A percentile compares a stretch with the other conserved stretches of the same genome.
These are phyloP conservation scores for Atractosteus spatula DNA, from an alignment of 2,113 vertebrate genomes.

Conservation along the genomic window DNA sequence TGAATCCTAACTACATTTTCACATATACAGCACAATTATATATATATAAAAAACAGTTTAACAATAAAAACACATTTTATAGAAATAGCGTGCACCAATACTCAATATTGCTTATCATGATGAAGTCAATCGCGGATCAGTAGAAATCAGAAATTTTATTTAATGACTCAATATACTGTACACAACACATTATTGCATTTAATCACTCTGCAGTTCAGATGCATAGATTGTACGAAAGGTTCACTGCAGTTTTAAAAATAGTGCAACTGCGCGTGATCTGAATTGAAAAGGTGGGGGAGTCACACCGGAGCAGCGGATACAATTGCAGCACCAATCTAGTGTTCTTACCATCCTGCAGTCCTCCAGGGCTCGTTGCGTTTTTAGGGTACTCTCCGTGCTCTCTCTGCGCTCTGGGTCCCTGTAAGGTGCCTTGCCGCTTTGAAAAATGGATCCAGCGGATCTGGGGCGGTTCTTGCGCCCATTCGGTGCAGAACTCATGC, in stretches of 20 bases:
- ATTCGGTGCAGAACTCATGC: slow-evolving; percentile 96
- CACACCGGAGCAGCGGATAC: slow-evolving; percentile 34
- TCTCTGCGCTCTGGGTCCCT: slow-evolving; percentile 80
- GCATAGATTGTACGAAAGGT: slow-evolving; percentile 32
- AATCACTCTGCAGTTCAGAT: slow-evolving; percentile 24
- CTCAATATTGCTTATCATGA: background rate
- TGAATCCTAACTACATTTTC: slow-evolving; percentile 18
- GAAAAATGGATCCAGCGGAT: slow-evolving; percentile 84
- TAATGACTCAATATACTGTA: no score
- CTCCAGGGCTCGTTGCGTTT: slow-evolving; percentile 80
- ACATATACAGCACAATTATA: slow-evolving; percentile 17
- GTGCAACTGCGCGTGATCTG: slow-evolving; percentile 64
- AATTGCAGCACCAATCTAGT: slow-evolving; percentile 20
- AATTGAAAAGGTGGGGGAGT: slow-evolving; percentile 49
- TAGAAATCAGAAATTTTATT: no score
- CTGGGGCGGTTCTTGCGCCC: slow-evolving; percentile 96
- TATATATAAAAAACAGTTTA: slow-evolving; percentile 12
- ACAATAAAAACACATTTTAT: background rate
- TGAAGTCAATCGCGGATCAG: background rate
- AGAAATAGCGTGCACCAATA: slow-evolving; percentile 7
- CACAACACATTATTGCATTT: background rate
- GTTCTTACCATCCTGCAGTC: slow-evolving; percentile 95
- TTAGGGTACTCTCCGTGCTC: slow-evolving; percentile 80
- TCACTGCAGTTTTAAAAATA: slow-evolving; percentile 65
- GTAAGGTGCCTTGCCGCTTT: slow-evolving; percentile 78